Percentiles rank a stretch among this genome's conserved stretches.
phyloP scores from a whole-genome alignment of 2,113 vertebrate species.

The Pantherophis guttatus region DNA sequence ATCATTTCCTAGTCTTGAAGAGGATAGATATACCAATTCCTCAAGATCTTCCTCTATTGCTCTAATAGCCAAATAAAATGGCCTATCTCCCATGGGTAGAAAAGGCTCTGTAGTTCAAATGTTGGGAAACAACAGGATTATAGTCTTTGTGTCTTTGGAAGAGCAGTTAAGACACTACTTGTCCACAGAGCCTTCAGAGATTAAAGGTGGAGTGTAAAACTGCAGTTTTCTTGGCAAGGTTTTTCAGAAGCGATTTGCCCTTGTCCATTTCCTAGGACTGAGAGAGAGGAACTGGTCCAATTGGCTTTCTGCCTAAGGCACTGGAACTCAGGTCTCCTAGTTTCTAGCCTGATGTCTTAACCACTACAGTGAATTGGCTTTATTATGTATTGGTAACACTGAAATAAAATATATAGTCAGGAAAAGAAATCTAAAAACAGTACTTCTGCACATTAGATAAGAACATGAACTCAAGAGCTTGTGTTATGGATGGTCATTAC shows the following conservation, averaged over 20 bases:
- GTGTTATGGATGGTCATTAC: no score
- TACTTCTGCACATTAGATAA: not conserved
- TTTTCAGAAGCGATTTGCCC: not conserved
- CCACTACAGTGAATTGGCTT: not conserved
- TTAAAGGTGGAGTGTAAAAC: not conserved
- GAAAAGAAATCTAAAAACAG: not conserved
- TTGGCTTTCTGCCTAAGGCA: not conserved
- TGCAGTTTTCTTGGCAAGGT: not conserved
- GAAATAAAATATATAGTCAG: not conserved
- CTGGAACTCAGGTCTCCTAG: not conserved
- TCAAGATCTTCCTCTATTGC: not conserved
- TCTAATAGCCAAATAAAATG: not conserved
- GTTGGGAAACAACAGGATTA: not conserved
- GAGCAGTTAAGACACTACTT: not conserved
- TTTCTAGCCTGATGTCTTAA: not conserved
- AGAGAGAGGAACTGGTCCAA: not conserved
- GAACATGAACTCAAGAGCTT: not conserved
- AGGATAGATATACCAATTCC: not conserved
- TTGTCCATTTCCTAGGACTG: not conserved
- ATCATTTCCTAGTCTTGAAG: not conserved
- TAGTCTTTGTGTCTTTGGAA: not conserved
- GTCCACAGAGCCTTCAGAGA: not conserved
- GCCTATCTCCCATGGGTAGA: not conserved
- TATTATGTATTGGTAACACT: not conserved
- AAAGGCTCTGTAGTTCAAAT: not conserved